These are phyloP conservation scores for Trichonephila clavata DNA, from an alignment of 1,140 invertebrate species.

Conservation along the genomic window DNA sequence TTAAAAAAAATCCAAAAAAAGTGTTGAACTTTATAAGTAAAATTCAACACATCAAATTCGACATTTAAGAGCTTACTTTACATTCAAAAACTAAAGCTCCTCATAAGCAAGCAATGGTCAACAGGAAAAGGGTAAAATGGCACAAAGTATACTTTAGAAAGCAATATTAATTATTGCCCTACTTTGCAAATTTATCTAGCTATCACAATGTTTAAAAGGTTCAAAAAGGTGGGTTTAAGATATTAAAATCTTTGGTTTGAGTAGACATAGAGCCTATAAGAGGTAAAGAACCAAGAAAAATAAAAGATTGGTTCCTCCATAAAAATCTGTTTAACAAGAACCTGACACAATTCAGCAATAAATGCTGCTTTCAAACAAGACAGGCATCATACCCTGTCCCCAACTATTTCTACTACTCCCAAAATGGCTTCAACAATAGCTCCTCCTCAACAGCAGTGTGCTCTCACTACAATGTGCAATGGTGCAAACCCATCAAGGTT, in stretches of 20 bases:
- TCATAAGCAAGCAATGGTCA: slow-evolving; percentile 27
- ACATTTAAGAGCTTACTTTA: slow-evolving; percentile 62
- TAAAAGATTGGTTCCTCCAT: slow-evolving; percentile 59
- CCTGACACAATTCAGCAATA: slow-evolving; percentile 58
- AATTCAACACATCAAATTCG: slow-evolving; percentile 47
- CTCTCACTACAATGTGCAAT: slow-evolving; percentile 76
- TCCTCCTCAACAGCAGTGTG: slow-evolving; percentile 73
- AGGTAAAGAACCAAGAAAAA: slow-evolving; percentile 49
- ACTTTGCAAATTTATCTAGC: slow-evolving; percentile 55
- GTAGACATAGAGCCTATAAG: slow-evolving; percentile 51
- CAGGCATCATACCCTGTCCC: slow-evolving; percentile 69
- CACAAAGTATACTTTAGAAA: slow-evolving; percentile 51
- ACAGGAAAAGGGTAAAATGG: slow-evolving; percentile 43
- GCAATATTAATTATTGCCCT: slow-evolving; percentile 45
- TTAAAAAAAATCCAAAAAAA: not conserved
- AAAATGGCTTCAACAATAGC: slow-evolving; percentile 71
- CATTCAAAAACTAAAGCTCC: slow-evolving; percentile 58
- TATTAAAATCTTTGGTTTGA: slow-evolving; percentile 74
- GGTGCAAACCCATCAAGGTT: slow-evolving; percentile 71
- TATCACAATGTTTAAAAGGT: slow-evolving; percentile 75
- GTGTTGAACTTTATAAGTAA: slow-evolving; percentile 27
- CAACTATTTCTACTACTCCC: slow-evolving; percentile 74
- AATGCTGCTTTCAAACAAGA: slow-evolving; percentile 69
- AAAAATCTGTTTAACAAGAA: slow-evolving; percentile 72
- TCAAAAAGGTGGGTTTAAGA: slow-evolving; percentile 64